These are phyloP conservation scores for Botia almorhae DNA, from an alignment of 2,797 vertebrate species.

Conservation along the genomic window DNA sequence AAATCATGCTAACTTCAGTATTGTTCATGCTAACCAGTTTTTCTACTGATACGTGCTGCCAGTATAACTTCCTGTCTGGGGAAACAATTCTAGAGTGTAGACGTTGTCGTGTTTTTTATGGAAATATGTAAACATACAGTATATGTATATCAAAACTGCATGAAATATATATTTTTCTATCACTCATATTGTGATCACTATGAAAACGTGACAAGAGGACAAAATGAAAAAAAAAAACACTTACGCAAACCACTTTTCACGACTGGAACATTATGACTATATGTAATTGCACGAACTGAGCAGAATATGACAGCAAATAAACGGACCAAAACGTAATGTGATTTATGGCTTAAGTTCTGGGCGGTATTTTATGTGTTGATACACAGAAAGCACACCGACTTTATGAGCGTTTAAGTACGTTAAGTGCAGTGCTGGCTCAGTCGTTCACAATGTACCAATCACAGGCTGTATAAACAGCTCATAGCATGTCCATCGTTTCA, in stretches of 20 bases:
- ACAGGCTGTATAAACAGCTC: neutral
- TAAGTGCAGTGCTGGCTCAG: neutral
- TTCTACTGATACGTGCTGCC: conserved; percentile 44
- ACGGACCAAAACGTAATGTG: neutral
- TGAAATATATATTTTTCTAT: conserved; percentile 60
- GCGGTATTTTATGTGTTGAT: neutral
- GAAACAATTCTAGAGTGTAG: too few relatives aligned
- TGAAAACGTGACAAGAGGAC: conserved; percentile 20
- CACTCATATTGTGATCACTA: conserved; percentile 52
- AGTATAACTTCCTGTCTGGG: conserved; percentile 41
- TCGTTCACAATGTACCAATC: neutral
- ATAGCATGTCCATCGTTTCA: neutral
- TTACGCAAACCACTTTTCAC: conserved; percentile 4
- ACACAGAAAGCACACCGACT: neutral
- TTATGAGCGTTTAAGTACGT: neutral
- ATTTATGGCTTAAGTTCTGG: neutral
- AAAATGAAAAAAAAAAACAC: neutral
- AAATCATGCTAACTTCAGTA: conserved; percentile 57
- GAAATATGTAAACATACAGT: conserved; percentile 46
- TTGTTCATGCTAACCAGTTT: conserved; percentile 51
- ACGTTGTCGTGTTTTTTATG: conserved; percentile 47
- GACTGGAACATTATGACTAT: neutral
- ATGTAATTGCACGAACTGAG: neutral
- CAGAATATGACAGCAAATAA: neutral
- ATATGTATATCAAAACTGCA: conserved; percentile 59